Evolutionary conservation across 1,140 invertebrate genomes (phyloP).

Genomic region (Laupala kohalensis): DNA sequence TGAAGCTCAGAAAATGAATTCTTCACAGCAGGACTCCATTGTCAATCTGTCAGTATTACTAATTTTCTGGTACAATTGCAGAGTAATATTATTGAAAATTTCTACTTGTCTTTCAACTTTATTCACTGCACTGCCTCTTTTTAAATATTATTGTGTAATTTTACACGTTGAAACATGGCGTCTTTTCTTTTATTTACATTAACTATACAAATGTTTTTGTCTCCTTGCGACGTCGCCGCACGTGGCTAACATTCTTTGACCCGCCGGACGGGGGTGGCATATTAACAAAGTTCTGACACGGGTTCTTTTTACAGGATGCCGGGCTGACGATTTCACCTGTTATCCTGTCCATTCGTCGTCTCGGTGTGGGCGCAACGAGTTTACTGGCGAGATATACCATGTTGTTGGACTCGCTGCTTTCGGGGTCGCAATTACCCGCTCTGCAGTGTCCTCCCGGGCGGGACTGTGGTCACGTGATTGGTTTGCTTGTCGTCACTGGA

Average conservation of each 20-base stretch:
- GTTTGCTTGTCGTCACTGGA: neutral
- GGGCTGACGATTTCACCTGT: no score
- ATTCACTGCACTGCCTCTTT: neutral
- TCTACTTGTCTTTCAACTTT: no score
- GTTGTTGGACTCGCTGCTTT: neutral
- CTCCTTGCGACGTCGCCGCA: neutral
- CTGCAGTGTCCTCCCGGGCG: neutral
- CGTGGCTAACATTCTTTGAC: neutral
- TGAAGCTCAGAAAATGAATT: no score
- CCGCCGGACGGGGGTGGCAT: neutral
- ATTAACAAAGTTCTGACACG: neutral
- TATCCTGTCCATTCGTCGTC: neutral
- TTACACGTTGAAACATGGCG: no score
- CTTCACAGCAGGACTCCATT: no score
- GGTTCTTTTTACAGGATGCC: neutral
- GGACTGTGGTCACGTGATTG: neutral
- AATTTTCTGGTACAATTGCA: neutral
- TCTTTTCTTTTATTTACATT: neutral
- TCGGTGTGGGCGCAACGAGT: neutral
- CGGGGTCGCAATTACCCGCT: no score
- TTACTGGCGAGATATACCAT: neutral
- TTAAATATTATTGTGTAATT: neutral
- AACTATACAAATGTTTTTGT: neutral
- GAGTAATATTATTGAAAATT: no score
- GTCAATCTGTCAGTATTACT: neutral